Percentiles rank a stretch among this genome's conserved stretches.
Conservation (phyloP, 2,113 vertebrate genomes). For the Gopherus evgoodei region DNA sequence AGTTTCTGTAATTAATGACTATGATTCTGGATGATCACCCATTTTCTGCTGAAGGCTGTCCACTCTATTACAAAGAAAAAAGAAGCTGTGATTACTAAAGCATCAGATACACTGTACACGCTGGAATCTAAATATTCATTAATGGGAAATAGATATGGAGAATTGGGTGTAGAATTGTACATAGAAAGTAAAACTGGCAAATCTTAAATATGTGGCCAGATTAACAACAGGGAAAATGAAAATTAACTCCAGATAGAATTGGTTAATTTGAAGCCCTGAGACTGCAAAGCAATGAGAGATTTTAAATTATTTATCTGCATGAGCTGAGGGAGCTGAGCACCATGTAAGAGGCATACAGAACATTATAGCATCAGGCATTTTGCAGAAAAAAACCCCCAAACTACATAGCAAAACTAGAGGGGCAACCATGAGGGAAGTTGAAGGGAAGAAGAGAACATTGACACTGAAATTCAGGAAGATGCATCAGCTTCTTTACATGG, state of each 20-base stretch:
- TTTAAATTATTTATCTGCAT: neutral
- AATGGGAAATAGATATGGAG: neutral
- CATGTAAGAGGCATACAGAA: neutral
- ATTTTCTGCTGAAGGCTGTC: neutral
- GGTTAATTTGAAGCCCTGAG: neutral
- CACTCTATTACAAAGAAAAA: neutral
- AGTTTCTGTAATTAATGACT: conserved; percentile 58
- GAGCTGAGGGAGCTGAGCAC: neutral
- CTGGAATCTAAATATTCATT: neutral
- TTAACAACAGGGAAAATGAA: neutral
- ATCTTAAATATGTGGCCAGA: neutral
- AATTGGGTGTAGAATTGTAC: neutral
- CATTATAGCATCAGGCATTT: neutral
- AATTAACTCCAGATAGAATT: neutral
- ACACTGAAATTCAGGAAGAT: neutral
- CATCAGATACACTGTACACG: neutral
- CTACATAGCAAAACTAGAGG: neutral
- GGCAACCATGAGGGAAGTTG: neutral
- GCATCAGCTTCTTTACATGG: neutral
- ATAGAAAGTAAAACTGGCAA: neutral
- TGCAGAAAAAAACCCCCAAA: neutral
- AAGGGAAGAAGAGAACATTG: neutral
- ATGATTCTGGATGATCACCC: neutral
- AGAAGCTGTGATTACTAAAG: neutral
- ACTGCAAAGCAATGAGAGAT: neutral